phyloP scores from a whole-genome alignment of 2,888 invertebrate genomes.

The Pseudoips prasinana region DNA sequence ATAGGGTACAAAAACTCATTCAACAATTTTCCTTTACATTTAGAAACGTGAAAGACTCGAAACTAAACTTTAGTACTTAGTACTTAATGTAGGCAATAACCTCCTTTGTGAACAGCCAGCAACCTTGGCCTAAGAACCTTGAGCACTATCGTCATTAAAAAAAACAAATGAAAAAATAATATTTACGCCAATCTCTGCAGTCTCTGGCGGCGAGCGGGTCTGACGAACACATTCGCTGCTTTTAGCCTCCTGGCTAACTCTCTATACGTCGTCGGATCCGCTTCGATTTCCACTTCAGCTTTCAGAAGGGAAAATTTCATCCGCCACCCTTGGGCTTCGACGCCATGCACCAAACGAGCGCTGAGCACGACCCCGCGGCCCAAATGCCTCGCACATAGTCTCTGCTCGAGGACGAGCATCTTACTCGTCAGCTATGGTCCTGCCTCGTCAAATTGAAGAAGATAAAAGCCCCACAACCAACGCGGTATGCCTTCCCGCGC shows the following conservation, averaged over 20 bases:
- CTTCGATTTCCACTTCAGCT: slow-evolving; percentile 73
- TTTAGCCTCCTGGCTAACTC: slow-evolving; percentile 61
- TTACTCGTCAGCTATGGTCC: slow-evolving; percentile 77
- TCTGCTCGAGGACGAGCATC: slow-evolving; percentile 79
- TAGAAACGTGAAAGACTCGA: too few species aligned
- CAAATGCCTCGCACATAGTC: slow-evolving; percentile 65
- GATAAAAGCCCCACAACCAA: slow-evolving; percentile 69
- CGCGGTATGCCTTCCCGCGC: slow-evolving; percentile 55
- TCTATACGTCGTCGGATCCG: slow-evolving; percentile 64
- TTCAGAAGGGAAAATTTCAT: slow-evolving; percentile 70
- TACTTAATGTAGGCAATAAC: too few species aligned
- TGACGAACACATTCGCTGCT: slow-evolving; percentile 66
- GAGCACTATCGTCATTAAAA: too few species aligned
- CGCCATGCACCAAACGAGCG: slow-evolving; percentile 68
- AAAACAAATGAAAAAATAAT: slow-evolving; percentile 40
- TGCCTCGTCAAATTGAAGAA: slow-evolving; percentile 76
- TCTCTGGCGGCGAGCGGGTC: slow-evolving; percentile 53
- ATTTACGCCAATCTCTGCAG: slow-evolving; percentile 56
- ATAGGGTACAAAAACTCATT: too few species aligned
- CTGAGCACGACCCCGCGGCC: slow-evolving; percentile 64
- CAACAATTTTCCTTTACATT: too few species aligned
- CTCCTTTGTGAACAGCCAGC: too few species aligned
- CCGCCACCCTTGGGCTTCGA: slow-evolving; percentile 69
- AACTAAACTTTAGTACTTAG: too few species aligned
- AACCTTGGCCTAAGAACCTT: slow-evolving; percentile 1